Evolutionary conservation across 1,140 invertebrate genomes (phyloP).

Genomic region (Ptiloglossa arizonensis): DNA sequence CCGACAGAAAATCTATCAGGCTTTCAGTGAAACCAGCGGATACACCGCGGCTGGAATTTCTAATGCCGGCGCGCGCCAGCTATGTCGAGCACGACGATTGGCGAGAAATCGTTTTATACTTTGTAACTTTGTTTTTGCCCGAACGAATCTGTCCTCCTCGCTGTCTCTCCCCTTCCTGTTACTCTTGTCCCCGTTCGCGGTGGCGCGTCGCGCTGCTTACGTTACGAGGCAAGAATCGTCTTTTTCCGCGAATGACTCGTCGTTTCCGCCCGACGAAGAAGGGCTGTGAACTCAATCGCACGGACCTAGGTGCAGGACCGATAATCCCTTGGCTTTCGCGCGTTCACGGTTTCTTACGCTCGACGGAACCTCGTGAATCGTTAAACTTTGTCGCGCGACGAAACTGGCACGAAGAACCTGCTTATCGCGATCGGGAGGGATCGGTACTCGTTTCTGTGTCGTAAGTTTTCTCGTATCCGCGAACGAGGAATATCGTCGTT

Average conservation of each 20-base stretch:
- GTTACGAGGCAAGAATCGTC: not conserved
- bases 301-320: slow-evolving; percentile 3
- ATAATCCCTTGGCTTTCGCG: slow-evolving; percentile 3
- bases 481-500: too few species aligned
- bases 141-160: slow-evolving; percentile 20
- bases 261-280: not conserved
- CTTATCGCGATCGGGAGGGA: too few species aligned
- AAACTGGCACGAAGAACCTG: too few species aligned
- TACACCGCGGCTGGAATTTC: slow-evolving; percentile 48
- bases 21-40: slow-evolving; percentile 55
- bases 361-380: slow-evolving; percentile 48
- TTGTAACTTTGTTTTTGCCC: slow-evolving; percentile 32
- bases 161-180: not conserved
- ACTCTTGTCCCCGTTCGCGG: not conserved
- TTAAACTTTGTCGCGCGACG: slow-evolving; percentile 43
- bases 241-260: slow-evolving; percentile 1
- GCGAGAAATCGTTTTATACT: slow-evolving; percentile 48
- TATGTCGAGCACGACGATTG: slow-evolving; percentile 46
- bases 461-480: too few species aligned
- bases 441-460: too few species aligned
- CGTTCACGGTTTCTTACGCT: slow-evolving; percentile 4
- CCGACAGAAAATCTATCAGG: slow-evolving; percentile 66
- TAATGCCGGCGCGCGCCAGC: slow-evolving; percentile 34
- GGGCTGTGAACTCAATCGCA: not conserved
- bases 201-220: not conserved